These are phyloP conservation scores for Bimastos eiseni DNA, from an alignment of 2,888 invertebrate species.

Conservation along the genomic window DNA sequence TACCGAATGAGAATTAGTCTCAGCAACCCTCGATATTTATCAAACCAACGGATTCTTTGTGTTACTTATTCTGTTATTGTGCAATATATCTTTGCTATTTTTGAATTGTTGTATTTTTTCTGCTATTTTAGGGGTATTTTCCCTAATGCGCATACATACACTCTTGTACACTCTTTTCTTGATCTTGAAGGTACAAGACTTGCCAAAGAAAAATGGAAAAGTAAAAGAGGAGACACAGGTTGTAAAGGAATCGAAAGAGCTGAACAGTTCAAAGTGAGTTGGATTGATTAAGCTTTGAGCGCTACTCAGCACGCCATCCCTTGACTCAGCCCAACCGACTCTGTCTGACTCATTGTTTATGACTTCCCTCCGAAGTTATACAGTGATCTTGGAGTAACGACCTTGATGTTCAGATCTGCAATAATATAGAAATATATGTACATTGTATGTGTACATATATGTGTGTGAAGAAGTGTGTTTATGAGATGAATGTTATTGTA, in stretches of 20 bases:
- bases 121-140: background rate
- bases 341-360: too few species aligned
- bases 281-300: background rate
- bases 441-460: too few species aligned
- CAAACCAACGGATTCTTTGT: background rate
- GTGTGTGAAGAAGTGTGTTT: too few species aligned
- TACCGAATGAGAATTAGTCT: background rate
- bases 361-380: too few species aligned
- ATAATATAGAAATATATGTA: too few species aligned
- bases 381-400: too few species aligned
- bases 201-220: conserved; percentile 10
- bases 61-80: background rate
- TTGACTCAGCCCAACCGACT: background rate
- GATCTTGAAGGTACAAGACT: conserved; percentile 21
- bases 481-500: too few species aligned
- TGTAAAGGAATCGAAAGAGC: conserved; percentile 8
- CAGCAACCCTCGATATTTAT: background rate
- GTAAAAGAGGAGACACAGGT: background rate
- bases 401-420: too few species aligned
- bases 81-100: too few species aligned
- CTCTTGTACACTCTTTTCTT: background rate
- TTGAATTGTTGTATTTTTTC: too few species aligned
- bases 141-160: background rate
- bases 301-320: background rate
- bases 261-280: conserved; percentile 15